Base-by-base conservation (phyloP, 2,888 invertebrate species). In the Epirrita christyi region DNA sequence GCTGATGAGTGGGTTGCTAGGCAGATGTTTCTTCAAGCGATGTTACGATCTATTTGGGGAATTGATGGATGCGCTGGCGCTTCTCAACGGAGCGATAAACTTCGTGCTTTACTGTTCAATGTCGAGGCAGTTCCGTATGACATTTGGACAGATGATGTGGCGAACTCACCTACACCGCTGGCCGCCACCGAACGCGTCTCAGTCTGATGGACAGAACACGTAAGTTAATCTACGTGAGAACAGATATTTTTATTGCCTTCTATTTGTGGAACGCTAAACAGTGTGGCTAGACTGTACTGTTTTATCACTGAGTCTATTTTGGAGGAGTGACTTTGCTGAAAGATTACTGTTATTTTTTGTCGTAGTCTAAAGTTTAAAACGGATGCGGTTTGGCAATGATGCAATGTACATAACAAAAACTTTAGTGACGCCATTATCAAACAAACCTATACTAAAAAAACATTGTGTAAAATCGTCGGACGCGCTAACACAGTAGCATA, bases 71-170 rank as follows among this genome's bases (percentile, higher is more conserved):
- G 95, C 97, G 51, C 87, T 98, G 78, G 98, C 98, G 0, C 93
- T 98, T 42, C 93, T 97, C 61, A 98, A 98, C 84, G 97, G 98
- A 1, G 96, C 97, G 6, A 96, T 98, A 66, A 98, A 98, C 87
- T 98, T 98, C 81, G 96, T 98, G 53, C 93, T 98, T 27, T 98
- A 98, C 81, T 98, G 98, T 78, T 94, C 96, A 43, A 98, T 98
- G 98, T 98, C 97, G 63, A 94, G 96, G 63, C 98, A 98, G 93
- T 98, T 98, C 84, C 94, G 98, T 1, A 87, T 85, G 83, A 90
- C 91, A 14, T 92, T 92, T 59, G 83, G 91, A 1, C 90, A 89
- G 74, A 75, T 92, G 76, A 81, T 91, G 81, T 80, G 86, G 80
- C 77, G 88, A 64, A 88, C 93, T 11, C 93, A 93, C 14, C 67